These are phyloP conservation scores for Itoplectis maculator DNA, from an alignment of 2,888 invertebrate genomes.

Conservation along the genomic window DNA sequence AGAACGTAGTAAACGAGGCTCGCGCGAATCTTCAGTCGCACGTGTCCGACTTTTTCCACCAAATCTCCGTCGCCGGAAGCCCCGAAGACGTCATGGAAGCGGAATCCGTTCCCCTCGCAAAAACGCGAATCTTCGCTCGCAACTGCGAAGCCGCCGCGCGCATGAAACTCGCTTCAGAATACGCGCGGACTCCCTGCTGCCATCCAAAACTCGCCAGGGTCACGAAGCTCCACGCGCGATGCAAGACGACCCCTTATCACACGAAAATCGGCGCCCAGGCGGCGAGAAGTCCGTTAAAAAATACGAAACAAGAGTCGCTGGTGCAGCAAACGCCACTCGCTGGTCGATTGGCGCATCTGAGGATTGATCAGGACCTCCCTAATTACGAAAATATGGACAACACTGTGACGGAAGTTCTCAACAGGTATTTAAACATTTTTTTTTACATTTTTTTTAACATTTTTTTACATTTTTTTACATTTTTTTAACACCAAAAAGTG, in stretches of 20 bases:
- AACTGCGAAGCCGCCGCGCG: slow-evolving; percentile 70
- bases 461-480: no score
- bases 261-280: slow-evolving; percentile 70
- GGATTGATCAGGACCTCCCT: slow-evolving; percentile 79
- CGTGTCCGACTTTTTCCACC: slow-evolving; percentile 83
- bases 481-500: no score
- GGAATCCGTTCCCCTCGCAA: slow-evolving; percentile 77
- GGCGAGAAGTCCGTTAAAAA: slow-evolving; percentile 72
- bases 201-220: slow-evolving; percentile 80
- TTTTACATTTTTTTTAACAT: background rate
- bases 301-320: slow-evolving; percentile 63
- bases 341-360: slow-evolving; percentile 78
- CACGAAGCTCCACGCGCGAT: slow-evolving; percentile 79
- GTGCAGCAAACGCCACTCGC: slow-evolving; percentile 78
- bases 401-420: slow-evolving; percentile 79
- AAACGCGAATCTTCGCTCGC: slow-evolving; percentile 70
- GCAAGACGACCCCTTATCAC: slow-evolving; percentile 81
- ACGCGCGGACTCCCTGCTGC: slow-evolving; percentile 72
- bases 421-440: slow-evolving; percentile 73
- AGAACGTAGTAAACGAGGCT: slow-evolving; percentile 81
- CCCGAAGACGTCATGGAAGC: slow-evolving; percentile 83
- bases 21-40: slow-evolving; percentile 81
- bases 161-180: slow-evolving; percentile 68
- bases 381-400: slow-evolving; percentile 81
- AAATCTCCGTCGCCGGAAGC: slow-evolving; percentile 82